Conservation (phyloP, 2,797 vertebrate genomes). For the Thripadectes ignobilis region DNA sequence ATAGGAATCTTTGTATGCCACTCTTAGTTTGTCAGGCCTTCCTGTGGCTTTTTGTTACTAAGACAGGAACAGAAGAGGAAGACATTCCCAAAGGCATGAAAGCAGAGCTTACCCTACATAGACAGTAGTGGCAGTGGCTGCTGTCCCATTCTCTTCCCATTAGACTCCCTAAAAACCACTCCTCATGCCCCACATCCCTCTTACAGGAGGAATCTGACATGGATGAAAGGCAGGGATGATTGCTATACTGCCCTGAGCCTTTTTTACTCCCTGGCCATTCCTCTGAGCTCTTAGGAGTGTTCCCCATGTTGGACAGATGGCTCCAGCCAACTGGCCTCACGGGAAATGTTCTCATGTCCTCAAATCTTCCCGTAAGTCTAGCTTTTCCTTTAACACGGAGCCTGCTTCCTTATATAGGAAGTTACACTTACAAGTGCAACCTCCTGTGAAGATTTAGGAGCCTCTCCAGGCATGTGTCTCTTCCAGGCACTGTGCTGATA, state of each 20-base stretch:
- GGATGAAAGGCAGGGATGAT: not conserved
- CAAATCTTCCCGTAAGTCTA: not conserved
- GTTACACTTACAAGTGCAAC: not conserved
- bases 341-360: constrained; percentile 7
- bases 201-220: not conserved
- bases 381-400: not conserved
- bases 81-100: not conserved
- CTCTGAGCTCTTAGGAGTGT: not conserved
- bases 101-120: not conserved
- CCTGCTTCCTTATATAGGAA: constrained; percentile 24
- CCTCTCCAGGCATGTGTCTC: not conserved
- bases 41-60: not conserved
- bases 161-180: not conserved
- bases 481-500: constrained; percentile 25
- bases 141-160: not conserved
- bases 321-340: not conserved
- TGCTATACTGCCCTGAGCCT: not conserved
- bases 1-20: not conserved
- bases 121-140: not conserved
- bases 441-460: constrained; percentile 23
- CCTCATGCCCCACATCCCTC: not conserved
- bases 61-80: not conserved
- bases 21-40: not conserved
- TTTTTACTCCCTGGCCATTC: not conserved
- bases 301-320: not conserved